Evolutionary conservation across 2,888 invertebrate species (phyloP), one percentile per base, ranked within the genome.

Genomic region (Bellardia pandia): DNA sequence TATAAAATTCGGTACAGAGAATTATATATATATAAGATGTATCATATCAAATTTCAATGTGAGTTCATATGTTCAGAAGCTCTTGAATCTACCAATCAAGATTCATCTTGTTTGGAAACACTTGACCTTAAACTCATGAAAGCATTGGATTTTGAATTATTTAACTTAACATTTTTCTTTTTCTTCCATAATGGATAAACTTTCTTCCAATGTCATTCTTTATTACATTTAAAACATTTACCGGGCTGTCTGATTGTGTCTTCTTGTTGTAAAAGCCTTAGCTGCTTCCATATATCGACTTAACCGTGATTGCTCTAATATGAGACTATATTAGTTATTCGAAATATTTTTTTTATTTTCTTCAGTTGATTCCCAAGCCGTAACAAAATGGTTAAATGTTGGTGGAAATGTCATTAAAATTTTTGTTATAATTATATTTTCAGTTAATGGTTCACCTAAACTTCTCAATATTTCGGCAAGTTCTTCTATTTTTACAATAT

Each of bases 181-280:
- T 45, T 75, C 45, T 75, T 75, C 74, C 58, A 62, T 48, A 75
- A 33, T 45, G 74, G 62, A 33, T 45, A 75, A 60, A 62, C n/a
- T 60, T 62, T 74, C 14, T 75, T 75, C 33, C 45, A 75, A 33
- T 60, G 62, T 74, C 23, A 0, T 23, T 23, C 23, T 23, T 23
- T 23, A 23, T 23, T 23, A 23, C 23, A 23, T 23, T 23, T 60
- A 75, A 23, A 23, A 23, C 23, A 23, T 23, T 23, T 23, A 23
- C 23, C 23, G 23, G 1, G 23, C 23, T 23, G 1, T 23, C 1
- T 23, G 23, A 0, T 23, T 23, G 0, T 23, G 23, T 23, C 23
- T 23, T 23, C 23, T 23, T 23, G 23, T 23, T 23, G 23, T 23
- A 23, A 23, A 23, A 0, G 23, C 23, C 23, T 23, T 1, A 23